A percentile compares a stretch with the other conserved stretches of the same genome.
These are phyloP conservation scores for Akabosia matsudoensis DNA, from an alignment of 1,140 invertebrate genomes.

Conservation along the genomic window DNA sequence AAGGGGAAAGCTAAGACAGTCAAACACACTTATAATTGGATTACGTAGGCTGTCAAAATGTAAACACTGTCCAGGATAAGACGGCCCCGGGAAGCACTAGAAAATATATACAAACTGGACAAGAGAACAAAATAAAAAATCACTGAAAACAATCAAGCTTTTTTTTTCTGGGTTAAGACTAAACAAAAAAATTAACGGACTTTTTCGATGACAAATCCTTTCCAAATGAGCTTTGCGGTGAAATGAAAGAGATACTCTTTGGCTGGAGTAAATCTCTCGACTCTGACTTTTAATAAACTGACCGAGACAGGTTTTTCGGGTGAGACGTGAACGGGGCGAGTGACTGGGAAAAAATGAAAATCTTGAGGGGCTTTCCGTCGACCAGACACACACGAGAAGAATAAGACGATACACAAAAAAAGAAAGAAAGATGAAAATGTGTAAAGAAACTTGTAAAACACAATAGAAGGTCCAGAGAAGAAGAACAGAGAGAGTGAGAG, in stretches of 20 bases:
- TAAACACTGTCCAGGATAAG: slow-evolving; percentile 35
- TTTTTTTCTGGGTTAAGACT: too few relatives aligned
- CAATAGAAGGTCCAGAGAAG: neutral
- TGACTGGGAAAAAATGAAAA: slow-evolving; percentile 18
- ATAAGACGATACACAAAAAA: neutral
- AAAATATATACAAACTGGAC: neutral
- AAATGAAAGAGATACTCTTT: too few relatives aligned
- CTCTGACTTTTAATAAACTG: too few relatives aligned
- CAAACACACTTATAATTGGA: slow-evolving; percentile 45
- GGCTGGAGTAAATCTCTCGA: too few relatives aligned
- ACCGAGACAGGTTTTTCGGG: neutral
- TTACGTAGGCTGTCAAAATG: slow-evolving; percentile 46
- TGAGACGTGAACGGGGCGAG: slow-evolving; percentile 17
- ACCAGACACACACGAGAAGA: neutral
- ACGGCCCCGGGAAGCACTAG: neutral
- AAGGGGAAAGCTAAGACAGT: slow-evolving; percentile 22
- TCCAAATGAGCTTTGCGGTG: too few relatives aligned
- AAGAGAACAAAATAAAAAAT: neutral
- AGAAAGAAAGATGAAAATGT: neutral
- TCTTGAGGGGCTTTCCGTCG: neutral
- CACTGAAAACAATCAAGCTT: too few relatives aligned
- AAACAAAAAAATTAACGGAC: too few relatives aligned
- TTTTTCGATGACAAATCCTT: too few relatives aligned
- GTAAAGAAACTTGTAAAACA: neutral
- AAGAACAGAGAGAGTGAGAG: neutral